A percentile compares a stretch with the other conserved stretches of the same genome.
Conservation (phyloP, 2,113 vertebrate genomes). For the Actenoides lindsayi region DNA sequence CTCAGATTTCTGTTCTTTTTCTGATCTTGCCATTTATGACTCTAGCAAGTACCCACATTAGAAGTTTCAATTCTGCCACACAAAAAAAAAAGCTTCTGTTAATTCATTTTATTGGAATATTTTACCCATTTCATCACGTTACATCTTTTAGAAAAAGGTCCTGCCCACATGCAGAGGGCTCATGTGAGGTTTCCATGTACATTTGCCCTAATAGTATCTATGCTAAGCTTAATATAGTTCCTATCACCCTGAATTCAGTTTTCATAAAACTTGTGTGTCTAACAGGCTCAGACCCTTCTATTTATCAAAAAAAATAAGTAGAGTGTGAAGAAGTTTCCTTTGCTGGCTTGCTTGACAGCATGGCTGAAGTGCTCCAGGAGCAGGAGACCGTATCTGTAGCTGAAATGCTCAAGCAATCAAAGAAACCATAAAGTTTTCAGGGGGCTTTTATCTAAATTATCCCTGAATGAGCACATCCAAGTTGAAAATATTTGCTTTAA, state of each 20-base stretch:
- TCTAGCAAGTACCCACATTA: background rate
- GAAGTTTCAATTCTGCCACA: background rate
- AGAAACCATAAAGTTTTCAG: background rate
- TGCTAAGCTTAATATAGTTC: background rate
- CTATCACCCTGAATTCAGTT: background rate
- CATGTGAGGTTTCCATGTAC: fast-evolving
- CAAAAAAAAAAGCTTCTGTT: background rate
- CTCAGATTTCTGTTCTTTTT: background rate
- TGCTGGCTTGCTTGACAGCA: background rate
- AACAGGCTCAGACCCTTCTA: background rate
- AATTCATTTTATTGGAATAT: background rate
- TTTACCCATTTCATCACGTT: background rate
- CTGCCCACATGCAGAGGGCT: background rate
- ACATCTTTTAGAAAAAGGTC: background rate
- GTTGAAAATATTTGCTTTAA: background rate
- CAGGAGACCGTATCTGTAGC: background rate
- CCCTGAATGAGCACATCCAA: background rate
- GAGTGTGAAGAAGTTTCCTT: background rate
- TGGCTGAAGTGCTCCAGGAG: background rate
- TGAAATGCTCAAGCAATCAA: background rate
- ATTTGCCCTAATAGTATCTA: background rate
- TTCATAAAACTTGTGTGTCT: background rate
- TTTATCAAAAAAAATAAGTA: background rate
- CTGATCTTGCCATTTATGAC: background rate
- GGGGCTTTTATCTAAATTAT: background rate